phyloP scores from a whole-genome alignment of 2,888 invertebrate species.

The Caenorhabditis becei region DNA sequence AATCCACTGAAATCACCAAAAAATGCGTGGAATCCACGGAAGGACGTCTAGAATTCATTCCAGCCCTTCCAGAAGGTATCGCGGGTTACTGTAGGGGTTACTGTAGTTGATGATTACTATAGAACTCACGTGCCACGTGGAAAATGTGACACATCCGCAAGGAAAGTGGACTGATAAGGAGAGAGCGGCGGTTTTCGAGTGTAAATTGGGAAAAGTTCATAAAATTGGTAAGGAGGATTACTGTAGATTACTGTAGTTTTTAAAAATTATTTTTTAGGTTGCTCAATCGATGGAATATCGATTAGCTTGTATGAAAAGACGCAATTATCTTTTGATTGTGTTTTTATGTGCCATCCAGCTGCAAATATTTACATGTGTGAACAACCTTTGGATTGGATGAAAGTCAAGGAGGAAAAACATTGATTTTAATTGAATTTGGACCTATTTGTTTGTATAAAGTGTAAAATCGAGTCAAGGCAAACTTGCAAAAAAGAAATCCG shows the following conservation, averaged over 20 bases:
- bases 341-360: not conserved
- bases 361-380: not conserved
- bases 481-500: constrained; percentile 69
- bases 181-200: not conserved
- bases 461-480: too few species aligned
- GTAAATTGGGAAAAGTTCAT: not conserved
- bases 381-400: not conserved
- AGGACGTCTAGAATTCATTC: not conserved
- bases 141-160: not conserved
- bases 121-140: too few species aligned
- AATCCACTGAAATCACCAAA: not conserved
- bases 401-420: not conserved
- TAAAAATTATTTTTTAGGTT: not conserved
- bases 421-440: too few species aligned
- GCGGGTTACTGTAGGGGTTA: too few species aligned
- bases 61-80: not conserved
- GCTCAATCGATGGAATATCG: not conserved
- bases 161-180: not conserved
- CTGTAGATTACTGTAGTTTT: not conserved
- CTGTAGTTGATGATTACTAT: not conserved
- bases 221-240: not conserved
- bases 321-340: not conserved
- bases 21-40: not conserved
- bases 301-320: not conserved
- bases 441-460: not conserved